Conservation (phyloP, 2,113 vertebrate genomes). For the Lamprotornis superbus region DNA sequence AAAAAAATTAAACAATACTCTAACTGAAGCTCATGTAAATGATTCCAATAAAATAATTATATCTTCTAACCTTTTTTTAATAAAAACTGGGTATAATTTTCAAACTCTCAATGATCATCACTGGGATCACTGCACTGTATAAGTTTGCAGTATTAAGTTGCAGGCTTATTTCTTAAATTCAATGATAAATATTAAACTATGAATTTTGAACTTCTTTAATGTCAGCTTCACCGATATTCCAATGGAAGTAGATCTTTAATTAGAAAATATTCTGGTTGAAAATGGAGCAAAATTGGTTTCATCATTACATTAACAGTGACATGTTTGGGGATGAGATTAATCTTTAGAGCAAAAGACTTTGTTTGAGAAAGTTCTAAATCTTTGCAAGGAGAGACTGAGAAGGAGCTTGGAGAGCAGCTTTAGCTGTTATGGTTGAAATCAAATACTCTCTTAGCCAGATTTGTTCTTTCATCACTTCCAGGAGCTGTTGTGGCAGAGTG, state of each 20-base stretch:
- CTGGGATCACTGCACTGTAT: neutral
- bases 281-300: neutral
- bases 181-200: neutral
- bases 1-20: neutral
- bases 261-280: neutral
- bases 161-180: slow-evolving; percentile 8
- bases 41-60: neutral
- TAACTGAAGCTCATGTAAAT: neutral
- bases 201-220: neutral
- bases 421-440: slow-evolving; percentile 34
- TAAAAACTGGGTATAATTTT: neutral
- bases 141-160: neutral
- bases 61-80: neutral
- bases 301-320: neutral
- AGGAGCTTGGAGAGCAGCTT: neutral
- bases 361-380: neutral
- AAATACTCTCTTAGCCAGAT: slow-evolving; percentile 36
- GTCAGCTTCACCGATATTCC: neutral
- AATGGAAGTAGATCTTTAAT: neutral
- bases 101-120: neutral
- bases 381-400: neutral
- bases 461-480: slow-evolving; percentile 54
- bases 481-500: slow-evolving; percentile 1
- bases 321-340: neutral
- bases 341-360: neutral